phyloP scores from a whole-genome alignment of 2,797 vertebrate species.

The Jordanella pulchra region DNA sequence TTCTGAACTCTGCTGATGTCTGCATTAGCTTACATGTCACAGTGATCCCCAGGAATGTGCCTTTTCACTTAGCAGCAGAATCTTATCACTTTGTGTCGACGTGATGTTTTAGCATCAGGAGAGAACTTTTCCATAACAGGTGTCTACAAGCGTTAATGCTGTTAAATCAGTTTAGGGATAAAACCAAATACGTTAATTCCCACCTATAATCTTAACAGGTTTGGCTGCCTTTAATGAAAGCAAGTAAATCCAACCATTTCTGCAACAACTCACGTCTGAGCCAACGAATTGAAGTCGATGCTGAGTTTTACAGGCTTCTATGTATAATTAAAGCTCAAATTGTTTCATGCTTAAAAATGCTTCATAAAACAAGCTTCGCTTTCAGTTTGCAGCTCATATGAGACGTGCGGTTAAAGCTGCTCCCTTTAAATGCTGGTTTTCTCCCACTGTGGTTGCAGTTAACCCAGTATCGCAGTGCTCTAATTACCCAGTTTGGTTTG shows the following conservation, averaged over 20 bases:
- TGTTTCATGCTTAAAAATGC: background rate
- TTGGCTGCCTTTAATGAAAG: background rate
- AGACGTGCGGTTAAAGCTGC: background rate
- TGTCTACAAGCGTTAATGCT: background rate
- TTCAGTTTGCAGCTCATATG: constrained; percentile 3
- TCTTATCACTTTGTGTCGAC: background rate
- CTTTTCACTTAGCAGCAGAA: background rate
- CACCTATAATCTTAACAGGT: background rate
- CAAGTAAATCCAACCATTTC: background rate
- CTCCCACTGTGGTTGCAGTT: constrained; percentile 1
- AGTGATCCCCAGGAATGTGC: no score
- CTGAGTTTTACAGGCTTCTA: background rate
- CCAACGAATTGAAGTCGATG: no score
- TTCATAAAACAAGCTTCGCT: background rate
- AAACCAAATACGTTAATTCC: background rate
- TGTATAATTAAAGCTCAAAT: background rate
- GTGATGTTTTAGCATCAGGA: background rate
- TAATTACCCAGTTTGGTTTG: background rate
- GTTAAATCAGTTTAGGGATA: no score
- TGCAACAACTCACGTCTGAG: no score
- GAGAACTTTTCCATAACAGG: background rate
- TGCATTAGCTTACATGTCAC: no score
- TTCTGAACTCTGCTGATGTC: background rate
- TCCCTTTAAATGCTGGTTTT: background rate
- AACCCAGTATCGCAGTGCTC: background rate